phyloP scores from a whole-genome alignment of 2,113 vertebrate species.

The Thamnophis sirtalis region DNA sequence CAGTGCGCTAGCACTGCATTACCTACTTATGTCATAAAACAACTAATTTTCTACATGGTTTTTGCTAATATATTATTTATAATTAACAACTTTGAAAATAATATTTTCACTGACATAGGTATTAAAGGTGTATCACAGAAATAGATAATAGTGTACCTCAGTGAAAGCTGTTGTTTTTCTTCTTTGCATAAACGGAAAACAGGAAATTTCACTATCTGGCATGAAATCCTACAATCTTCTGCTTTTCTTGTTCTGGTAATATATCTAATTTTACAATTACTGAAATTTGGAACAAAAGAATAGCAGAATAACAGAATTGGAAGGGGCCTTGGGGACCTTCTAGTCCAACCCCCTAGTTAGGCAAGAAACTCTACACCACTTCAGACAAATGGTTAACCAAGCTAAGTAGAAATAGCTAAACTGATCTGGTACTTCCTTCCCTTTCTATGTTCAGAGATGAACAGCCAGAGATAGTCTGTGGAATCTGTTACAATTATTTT shows the following conservation, averaged over 20 bases:
- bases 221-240: neutral
- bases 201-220: neutral
- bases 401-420: neutral
- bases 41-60: constrained; percentile 9
- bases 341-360: no score
- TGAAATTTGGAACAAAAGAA: neutral
- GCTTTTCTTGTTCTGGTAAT: neutral
- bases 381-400: no score
- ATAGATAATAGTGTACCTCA: neutral
- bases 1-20: neutral
- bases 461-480: neutral
- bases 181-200: neutral
- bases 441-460: neutral
- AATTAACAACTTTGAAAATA: constrained; percentile 18
- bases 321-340: no score
- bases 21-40: constrained; percentile 31
- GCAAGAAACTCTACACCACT: no score
- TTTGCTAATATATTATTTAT: constrained; percentile 39
- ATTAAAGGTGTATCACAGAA: constrained; percentile 23
- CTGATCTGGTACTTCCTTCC: neutral
- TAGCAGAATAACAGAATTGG: no score
- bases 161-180: neutral
- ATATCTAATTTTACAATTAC: neutral
- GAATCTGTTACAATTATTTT: neutral
- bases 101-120: neutral